Base-by-base conservation (phyloP, 2,113 vertebrate species). In the Nipponia nippon region DNA sequence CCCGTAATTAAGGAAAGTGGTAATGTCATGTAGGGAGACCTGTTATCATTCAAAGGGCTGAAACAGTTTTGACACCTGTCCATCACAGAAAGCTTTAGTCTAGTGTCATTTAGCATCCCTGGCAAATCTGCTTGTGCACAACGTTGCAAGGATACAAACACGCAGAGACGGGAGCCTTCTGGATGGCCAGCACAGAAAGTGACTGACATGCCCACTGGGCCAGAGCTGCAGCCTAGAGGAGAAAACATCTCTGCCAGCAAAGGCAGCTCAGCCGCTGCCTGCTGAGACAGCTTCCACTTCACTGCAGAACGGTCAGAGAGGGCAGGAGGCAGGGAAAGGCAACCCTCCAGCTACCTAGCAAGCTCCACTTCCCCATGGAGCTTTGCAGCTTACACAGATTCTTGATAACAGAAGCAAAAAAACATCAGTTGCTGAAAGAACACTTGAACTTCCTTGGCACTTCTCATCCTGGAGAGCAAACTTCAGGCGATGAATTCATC, bases 261-360 rank as follows among this genome's bases (percentile, higher is more conserved):
- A 90, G 52, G 46, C 92, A 93, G 92, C 20, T 79, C 87, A 86
- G 92, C 32, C 0, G 0, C 65, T 46, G 87, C 66, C 82, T 94
- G 76, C 92, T 89, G 88, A 81, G 87, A 89, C 47, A 90, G 46
- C 78, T 95, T 95, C 75, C 73, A 82, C 62, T 91, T 94, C 58
- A 89, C 70, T 94, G 87, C 66, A 80, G 78, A 94, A 91, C 0
- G 1, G 89, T 53, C n/a, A 44, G 38, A 13, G 55, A 90, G 73
- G 67, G 67, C 76, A 87, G 27, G 22, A 88, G 55, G 47, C 65
- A 91, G 42, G 49, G 70, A 82, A 95, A 94, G 82, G 66, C 79
- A 90, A 56, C 49, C 79, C 96, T 90, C 73, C 58, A 90, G 87
- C 93, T 67, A 82, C 56, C 44, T 36, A 49, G 49, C 32, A 42